Base-by-base conservation (phyloP, 2,113 vertebrate species). In the Regulus satrapa region DNA sequence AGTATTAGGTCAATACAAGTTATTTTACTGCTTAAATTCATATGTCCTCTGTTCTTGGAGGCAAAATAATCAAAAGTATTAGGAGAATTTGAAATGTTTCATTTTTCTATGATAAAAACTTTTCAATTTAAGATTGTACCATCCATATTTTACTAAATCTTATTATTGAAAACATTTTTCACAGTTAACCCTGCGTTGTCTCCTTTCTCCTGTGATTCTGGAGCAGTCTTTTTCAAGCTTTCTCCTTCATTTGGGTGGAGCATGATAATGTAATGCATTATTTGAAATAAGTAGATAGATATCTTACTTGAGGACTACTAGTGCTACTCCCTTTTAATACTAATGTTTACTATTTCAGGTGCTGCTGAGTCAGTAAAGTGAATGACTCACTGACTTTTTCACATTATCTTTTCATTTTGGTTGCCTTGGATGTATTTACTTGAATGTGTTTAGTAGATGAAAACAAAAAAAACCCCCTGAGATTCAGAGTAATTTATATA, bases 161-260 rank as follows among this genome's bases (percentile, higher is more conserved):
- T 6, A 56, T 66, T 74, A 23, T 83, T 56, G 36, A 64, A 46
- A 66, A 21, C 13, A 23, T 48, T 8, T 23, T 63, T 69, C 11
- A 40, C 25, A 62, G 4, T 31, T 67, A 71, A 43, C 8, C 5
- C 48, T 78, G 21, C 0, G 0, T 55, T 61, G 2, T n/a, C 4
- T 71, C 24, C 18, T 67, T 79, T 71, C 41, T 34, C 1, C 0
- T 76, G 15, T 68, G 45, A 73, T 73, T 84, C 58, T 68, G n/a
- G 23, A 73, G 25, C 23, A 48, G 3, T 5, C 10, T 9, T 75
- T 32, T 69, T 66, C 4, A 5, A 72, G 16, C 14, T 49, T 45
- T 58, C 2, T 6, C 23, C 23, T 62, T 56, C 26, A 26, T 49
- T 54, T 52, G 18, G 40, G 18, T 32, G 18, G 8, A 59, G 4